Percentiles rank a stretch among this genome's conserved stretches.
phyloP scores from a whole-genome alignment of 1,140 invertebrate genomes.

The Anoplophora glabripennis region DNA sequence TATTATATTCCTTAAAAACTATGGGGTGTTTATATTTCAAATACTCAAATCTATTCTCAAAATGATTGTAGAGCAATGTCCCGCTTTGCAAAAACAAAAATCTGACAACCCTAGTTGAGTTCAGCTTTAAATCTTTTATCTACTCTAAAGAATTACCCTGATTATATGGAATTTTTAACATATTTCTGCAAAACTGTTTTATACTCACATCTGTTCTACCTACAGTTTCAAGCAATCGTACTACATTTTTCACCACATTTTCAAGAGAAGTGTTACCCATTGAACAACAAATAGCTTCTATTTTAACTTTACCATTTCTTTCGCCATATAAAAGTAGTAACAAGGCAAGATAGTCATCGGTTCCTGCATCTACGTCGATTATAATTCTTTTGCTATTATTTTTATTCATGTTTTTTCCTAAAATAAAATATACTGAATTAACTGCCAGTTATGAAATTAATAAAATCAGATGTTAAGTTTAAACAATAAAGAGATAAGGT shows the following conservation, averaged over 20 bases:
- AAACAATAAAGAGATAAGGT: too few relatives aligned
- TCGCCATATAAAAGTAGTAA: slow-evolving; percentile 58
- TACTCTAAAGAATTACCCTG: neutral
- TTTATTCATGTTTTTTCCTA: too few relatives aligned
- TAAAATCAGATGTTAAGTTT: too few relatives aligned
- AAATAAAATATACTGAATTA: too few relatives aligned
- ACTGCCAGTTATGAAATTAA: too few relatives aligned
- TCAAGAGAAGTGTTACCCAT: slow-evolving; percentile 61
- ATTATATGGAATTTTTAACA: neutral
- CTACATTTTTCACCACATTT: slow-evolving; percentile 60
- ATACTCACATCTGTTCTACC: slow-evolving; percentile 53
- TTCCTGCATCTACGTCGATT: slow-evolving; percentile 62
- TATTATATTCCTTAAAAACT: too few relatives aligned
- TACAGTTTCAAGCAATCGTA: slow-evolving; percentile 55
- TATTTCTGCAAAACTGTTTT: neutral
- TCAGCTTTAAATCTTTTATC: neutral
- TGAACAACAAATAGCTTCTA: slow-evolving; percentile 63
- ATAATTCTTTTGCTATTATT: slow-evolving; percentile 40
- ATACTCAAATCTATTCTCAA: neutral
- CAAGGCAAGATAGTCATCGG: slow-evolving; percentile 65
- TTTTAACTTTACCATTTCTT: slow-evolving; percentile 48
- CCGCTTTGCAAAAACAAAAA: neutral
- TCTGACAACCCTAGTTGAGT: neutral
- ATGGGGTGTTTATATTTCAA: too few relatives aligned
- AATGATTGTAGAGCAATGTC: neutral